These are phyloP conservation scores for Heterodera carotae DNA, from an alignment of 1,140 invertebrate genomes.

Conservation along the genomic window DNA sequence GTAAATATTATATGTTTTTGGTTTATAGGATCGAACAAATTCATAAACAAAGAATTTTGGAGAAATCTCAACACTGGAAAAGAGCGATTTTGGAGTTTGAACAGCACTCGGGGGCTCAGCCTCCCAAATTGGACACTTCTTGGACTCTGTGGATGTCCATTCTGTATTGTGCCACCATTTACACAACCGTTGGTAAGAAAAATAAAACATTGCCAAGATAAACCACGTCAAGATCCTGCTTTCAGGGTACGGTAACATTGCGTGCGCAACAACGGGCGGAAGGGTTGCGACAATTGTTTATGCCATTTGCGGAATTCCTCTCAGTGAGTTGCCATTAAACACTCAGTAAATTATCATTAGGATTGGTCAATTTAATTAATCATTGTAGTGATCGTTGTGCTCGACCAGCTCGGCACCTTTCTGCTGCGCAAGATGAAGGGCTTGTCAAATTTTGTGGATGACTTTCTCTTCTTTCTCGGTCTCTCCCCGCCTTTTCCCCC, in stretches of 20 bases:
- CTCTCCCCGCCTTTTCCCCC: neutral
- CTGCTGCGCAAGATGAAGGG: constrained; percentile 29
- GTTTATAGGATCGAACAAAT: constrained; percentile 17
- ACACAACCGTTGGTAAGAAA: constrained; percentile 43
- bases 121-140: constrained; percentile 44
- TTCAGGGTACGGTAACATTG: constrained; percentile 86
- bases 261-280: constrained; percentile 85
- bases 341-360: neutral
- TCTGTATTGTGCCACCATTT: constrained; percentile 52
- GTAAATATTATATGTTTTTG: neutral
- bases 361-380: neutral
- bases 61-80: constrained; percentile 26
- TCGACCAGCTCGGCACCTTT: constrained; percentile 41
- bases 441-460: constrained; percentile 26
- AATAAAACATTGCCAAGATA: neutral
- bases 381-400: constrained; percentile 35
- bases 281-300: constrained; percentile 93
- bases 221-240: neutral
- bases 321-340: constrained; percentile 68
- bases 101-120: constrained; percentile 34
- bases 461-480: constrained; percentile 39
- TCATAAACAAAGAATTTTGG: constrained; percentile 13
- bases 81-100: constrained; percentile 53
- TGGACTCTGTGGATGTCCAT: constrained; percentile 58
- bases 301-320: constrained; percentile 87